phyloP scores from a whole-genome alignment of 1,140 invertebrate species.

The Drosophila cardini region DNA sequence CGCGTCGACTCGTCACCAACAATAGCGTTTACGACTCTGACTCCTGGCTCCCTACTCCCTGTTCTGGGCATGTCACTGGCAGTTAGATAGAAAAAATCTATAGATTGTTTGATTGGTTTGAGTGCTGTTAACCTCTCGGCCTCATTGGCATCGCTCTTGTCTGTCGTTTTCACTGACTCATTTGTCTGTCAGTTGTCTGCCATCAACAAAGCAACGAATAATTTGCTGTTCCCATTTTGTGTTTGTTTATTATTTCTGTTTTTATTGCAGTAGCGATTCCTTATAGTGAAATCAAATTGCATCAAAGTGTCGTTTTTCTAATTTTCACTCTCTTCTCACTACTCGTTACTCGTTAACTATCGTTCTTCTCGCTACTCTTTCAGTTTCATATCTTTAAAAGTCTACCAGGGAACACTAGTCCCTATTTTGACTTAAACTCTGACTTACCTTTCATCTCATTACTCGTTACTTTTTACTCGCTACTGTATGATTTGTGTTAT shows the following conservation, averaged over 20 bases:
- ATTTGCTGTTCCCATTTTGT: constrained; percentile 1
- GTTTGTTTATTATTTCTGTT: neutral
- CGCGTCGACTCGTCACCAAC: constrained; percentile 17
- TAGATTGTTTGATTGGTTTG: neutral
- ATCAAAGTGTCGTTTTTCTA: too few species aligned
- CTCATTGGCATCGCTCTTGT: constrained; percentile 8
- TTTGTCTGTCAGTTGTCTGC: constrained; percentile 13
- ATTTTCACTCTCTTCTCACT: too few species aligned
- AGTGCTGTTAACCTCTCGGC: constrained; percentile 2
- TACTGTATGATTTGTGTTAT: neutral
- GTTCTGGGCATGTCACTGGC: neutral
- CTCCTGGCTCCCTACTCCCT: neutral
- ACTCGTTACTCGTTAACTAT: too few species aligned
- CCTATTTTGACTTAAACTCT: too few species aligned
- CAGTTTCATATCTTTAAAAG: too few species aligned
- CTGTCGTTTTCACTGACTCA: constrained; percentile 4
- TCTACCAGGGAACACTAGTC: too few species aligned
- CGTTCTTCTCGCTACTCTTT: too few species aligned
- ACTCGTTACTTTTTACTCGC: neutral
- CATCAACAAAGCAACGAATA: constrained; percentile 2
- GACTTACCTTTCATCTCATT: neutral
- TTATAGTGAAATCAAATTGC: neutral
- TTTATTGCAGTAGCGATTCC: neutral
- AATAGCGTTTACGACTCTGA: constrained; percentile 2
- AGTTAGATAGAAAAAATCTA: neutral